Conservation (phyloP, 2,888 invertebrate species). For the Dermolepida albohirtum region DNA sequence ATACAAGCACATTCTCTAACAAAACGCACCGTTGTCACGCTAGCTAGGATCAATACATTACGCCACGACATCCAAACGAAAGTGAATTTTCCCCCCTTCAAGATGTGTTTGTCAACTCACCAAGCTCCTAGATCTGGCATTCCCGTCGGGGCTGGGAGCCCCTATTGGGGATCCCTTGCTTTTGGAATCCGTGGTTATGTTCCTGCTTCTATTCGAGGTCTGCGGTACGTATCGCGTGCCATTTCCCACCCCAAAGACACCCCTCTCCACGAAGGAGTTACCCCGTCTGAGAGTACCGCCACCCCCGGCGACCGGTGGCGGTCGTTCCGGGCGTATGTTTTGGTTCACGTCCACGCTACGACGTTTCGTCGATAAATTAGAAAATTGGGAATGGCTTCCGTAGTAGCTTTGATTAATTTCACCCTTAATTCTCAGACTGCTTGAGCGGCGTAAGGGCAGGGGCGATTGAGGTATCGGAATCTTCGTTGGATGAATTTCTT, state of each 20-base stretch:
- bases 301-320: slow-evolving; percentile 21
- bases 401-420: slow-evolving; percentile 41
- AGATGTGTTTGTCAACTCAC: slow-evolving; percentile 63
- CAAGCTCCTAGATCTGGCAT: slow-evolving; percentile 66
- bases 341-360: slow-evolving; percentile 40
- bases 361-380: slow-evolving; percentile 27
- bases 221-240: slow-evolving; percentile 63
- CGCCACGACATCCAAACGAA: neutral
- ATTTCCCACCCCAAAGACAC: slow-evolving; percentile 62
- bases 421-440: slow-evolving; percentile 53
- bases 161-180: slow-evolving; percentile 60
- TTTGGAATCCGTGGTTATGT: slow-evolving; percentile 73
- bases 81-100: slow-evolving; percentile 30
- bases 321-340: slow-evolving; percentile 31
- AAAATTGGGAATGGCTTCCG: neutral
- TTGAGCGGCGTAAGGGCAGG: slow-evolving; percentile 51
- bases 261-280: slow-evolving; percentile 61
- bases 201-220: slow-evolving; percentile 67
- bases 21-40: slow-evolving; percentile 17
- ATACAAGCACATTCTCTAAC: neutral
- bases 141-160: slow-evolving; percentile 61
- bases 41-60: slow-evolving; percentile 6
- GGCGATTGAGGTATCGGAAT: slow-evolving; percentile 51
- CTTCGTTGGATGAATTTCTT: slow-evolving; percentile 33
- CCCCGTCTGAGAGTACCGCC: slow-evolving; percentile 55